Base-by-base conservation (phyloP, 2,888 invertebrate species). In the Athalia cordata region DNA sequence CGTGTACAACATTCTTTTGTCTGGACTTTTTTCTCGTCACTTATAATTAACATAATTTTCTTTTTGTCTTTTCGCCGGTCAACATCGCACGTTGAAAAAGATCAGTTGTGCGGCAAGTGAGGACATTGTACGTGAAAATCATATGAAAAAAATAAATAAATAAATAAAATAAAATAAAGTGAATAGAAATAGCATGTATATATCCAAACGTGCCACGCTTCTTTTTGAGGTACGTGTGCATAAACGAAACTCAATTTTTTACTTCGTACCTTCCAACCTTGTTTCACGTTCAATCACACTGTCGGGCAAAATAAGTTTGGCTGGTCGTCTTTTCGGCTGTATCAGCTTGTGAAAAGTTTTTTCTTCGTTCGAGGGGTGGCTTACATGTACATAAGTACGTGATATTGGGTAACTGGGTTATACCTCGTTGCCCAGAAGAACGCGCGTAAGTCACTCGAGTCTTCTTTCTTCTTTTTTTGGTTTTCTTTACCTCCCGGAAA, bases 331-430 rank as follows among this genome's bases (percentile, higher is more conserved):
- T 47, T 50, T 62, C 52, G 50, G 29, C 75, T 57, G 75, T 62
- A 75, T 75, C 75, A 52, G 75, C 62, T 75, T 75, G 64, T 75
- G 49, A 64, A 75, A 75, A 72, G 72, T 72, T 72, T 72, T 15
- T 13, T 3, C 29, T 29, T 29, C 29, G 29, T 29, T 29, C 29
- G 29, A 29, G 29, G 29, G 50, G 62, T 50, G 50, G 64, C 52
- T 75, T 49, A 75, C 52, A 45, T 52, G 75, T 29, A 29, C 2
- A 29, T 29, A 29, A 29, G 29, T 29, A 29, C 2, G 29, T 29
- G 29, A 29, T 29, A 75, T 75, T 62, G 49, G 29, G 52, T 75
- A 75, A 75, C 75, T 75, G 62, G 62, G 50, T 75, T 75, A 29
- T 29, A 75, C 75, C 62, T 75, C 75, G 62, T 75, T 75, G 50